These are phyloP conservation scores for Rousettus madagascariensis DNA, from an alignment of 2,797 vertebrate genomes.

Conservation along the genomic window DNA sequence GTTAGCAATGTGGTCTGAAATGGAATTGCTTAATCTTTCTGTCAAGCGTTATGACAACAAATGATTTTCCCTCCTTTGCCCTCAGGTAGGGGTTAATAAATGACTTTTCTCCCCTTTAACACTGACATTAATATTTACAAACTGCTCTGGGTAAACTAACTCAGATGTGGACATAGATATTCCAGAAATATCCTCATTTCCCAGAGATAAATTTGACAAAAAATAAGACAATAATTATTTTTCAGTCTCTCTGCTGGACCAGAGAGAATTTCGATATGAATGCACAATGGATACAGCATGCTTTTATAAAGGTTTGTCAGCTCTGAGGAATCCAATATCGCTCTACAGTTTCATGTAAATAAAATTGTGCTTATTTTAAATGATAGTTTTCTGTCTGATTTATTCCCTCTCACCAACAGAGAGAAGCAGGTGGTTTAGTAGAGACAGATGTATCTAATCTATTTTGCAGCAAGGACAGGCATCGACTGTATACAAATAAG, in stretches of 20 bases:
- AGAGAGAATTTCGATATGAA: slow-evolving; percentile 8
- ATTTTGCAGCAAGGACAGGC: slow-evolving; percentile 10
- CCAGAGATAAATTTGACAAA: slow-evolving; percentile 11
- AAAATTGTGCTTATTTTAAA: not conserved
- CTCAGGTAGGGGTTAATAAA: not conserved
- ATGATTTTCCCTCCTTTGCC: not conserved
- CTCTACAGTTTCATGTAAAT: not conserved
- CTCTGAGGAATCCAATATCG: not conserved
- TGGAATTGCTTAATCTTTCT: not conserved
- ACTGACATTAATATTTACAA: not conserved
- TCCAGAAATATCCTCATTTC: not conserved
- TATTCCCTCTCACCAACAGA: not conserved
- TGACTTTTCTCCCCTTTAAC: not conserved
- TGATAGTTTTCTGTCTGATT: not conserved
- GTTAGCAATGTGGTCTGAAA: not conserved
- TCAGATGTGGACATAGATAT: not conserved
- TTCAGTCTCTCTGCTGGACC: not conserved
- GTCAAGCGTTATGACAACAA: not conserved
- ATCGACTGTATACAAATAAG: slow-evolving; percentile 7
- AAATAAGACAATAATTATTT: not conserved
- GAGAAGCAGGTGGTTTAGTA: slow-evolving; percentile 1
- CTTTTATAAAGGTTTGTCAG: not conserved
- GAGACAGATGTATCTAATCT: slow-evolving; percentile 13
- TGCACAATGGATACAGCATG: not conserved
- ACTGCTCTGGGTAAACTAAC: not conserved